Evolutionary conservation across 2,888 invertebrate genomes (phyloP).

Genomic region (Sceliomorpha sp.): DNA sequence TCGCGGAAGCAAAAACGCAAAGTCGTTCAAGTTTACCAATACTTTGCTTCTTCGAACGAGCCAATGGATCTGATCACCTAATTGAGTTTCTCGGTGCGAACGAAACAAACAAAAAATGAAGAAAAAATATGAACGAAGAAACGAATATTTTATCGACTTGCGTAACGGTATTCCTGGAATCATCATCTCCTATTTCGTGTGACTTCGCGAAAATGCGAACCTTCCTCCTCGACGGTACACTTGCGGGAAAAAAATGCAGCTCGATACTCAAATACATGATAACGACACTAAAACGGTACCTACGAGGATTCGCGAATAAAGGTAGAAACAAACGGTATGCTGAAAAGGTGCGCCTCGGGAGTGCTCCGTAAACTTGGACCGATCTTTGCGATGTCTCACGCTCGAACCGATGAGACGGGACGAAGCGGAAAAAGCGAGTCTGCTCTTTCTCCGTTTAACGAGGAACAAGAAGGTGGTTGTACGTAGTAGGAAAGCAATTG

Average conservation of each 20-base stretch:
- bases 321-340: not conserved
- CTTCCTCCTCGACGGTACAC: not conserved
- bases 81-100: too few species aligned
- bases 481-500: slow-evolving; percentile 27
- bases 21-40: slow-evolving; percentile 1
- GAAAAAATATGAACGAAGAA: too few species aligned
- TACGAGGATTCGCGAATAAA: too few species aligned
- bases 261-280: too few species aligned
- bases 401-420: not conserved
- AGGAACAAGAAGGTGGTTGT: slow-evolving; percentile 12
- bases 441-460: slow-evolving; percentile 6
- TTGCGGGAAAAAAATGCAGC: too few species aligned
- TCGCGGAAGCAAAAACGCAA: not conserved
- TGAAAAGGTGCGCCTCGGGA: not conserved
- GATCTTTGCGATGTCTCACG: slow-evolving; percentile 2
- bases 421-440: too few species aligned
- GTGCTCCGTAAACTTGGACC: not conserved
- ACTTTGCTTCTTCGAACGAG: not conserved
- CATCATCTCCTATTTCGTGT: too few species aligned
- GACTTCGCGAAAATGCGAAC: not conserved
- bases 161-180: too few species aligned
- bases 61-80: too few species aligned
- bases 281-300: too few species aligned
- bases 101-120: too few species aligned
- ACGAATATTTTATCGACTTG: too few species aligned